phyloP scores from a whole-genome alignment of 2,797 vertebrate species.

The Eulemur rubriventer region DNA sequence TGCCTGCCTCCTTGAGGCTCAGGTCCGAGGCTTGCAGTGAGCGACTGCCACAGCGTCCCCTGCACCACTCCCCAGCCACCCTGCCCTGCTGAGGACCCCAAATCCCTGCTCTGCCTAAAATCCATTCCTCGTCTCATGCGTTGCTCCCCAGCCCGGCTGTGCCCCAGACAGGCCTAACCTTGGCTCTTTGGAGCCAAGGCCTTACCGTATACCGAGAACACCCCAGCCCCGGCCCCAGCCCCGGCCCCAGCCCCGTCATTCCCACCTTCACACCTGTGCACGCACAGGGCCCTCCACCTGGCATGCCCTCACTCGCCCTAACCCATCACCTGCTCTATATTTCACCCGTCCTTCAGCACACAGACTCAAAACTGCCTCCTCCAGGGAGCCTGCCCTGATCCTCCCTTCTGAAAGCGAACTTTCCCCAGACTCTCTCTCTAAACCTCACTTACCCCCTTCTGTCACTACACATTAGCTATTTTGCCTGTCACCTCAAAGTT shows the following conservation, averaged over 20 bases:
- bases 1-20: not conserved
- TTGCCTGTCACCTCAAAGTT: not conserved
- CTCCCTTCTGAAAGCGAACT: not conserved
- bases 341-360: not conserved
- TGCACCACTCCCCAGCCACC: not conserved
- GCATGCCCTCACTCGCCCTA: not conserved
- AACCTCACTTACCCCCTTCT: not conserved
- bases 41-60: no score
- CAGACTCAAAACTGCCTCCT: not conserved
- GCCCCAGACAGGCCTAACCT: not conserved
- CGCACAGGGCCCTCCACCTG: fast-evolving
- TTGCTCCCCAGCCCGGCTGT: not conserved
- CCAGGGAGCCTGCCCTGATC: not conserved
- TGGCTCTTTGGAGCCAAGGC: not conserved
- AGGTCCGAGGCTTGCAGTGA: not conserved
- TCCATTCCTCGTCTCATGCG: fast-evolving
- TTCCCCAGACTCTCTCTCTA: not conserved
- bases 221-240: not conserved
- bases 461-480: not conserved
- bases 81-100: not conserved
- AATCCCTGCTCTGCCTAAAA: not conserved
- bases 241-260: not conserved
- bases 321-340: not conserved
- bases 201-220: not conserved
- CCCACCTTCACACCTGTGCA: not conserved